Base-by-base conservation (phyloP, 2,888 invertebrate genomes). In the Lampropteryx suffumata region DNA sequence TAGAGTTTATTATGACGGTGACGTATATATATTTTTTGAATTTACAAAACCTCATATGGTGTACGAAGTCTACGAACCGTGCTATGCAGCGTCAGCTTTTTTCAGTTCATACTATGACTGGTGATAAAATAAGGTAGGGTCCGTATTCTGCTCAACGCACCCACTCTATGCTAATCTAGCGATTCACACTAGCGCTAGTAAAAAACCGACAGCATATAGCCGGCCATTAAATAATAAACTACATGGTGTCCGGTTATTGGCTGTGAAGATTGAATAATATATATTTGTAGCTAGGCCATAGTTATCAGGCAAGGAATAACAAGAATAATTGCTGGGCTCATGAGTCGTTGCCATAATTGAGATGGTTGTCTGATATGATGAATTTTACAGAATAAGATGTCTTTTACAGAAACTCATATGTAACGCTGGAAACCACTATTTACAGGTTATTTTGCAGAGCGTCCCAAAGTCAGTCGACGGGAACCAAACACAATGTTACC, bases 41-140 rank as follows among this genome's bases (percentile, higher is more conserved):
- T n/a, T n/a, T n/a, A n/a, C n/a, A n/a, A n/a, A n/a, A n/a, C n/a
- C n/a, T n/a, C n/a, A n/a, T n/a, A n/a, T n/a, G n/a, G 3, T 14
- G 40, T 47, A 47, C 47, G 24, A 37, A 5, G 44, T 36, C 44
- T 36, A 36, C 29, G 44, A 36, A 29, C 27, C 4, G 13, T 42
- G 50, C 50, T 50, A 44, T 44, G 44, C 34, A 11, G 33, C 28
- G 21, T 21, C 2, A 5, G 21, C 21, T 21, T 21, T 21, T 21
- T 21, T 21, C 21, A 21, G 21, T 2, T 2, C 21, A 5, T 21
- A 21, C 5, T 21, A 21, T 21, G 29, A 1, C 29, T 6, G 6
- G 29, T 32, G 30, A 24, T 24, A 24, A 24, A 24, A 24, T 24
- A 5, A 7, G 24, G 5, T 24, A 24, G n/a, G 2, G 2, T 28